Evolutionary conservation across 2,797 vertebrate species (phyloP).

Genomic region (Phrynocephalus guinanensis): DNA sequence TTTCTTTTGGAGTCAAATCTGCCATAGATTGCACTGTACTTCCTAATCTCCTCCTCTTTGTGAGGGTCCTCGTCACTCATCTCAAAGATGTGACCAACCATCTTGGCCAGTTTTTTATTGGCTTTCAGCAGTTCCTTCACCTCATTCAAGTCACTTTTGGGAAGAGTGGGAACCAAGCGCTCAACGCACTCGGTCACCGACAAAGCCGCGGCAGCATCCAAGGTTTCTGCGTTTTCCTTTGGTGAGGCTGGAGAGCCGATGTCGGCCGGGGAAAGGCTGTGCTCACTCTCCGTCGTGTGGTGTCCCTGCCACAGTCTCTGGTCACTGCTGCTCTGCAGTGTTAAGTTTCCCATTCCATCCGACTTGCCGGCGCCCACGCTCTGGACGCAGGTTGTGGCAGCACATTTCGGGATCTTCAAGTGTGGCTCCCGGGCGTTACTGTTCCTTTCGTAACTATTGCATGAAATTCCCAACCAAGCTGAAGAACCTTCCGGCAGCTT

Average conservation of each 20-base stretch:
- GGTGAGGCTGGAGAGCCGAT: constrained; percentile 94
- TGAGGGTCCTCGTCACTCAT: constrained; percentile 92
- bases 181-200: constrained; percentile 95
- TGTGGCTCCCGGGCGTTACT: constrained; percentile 82
- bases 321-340: constrained; percentile 75
- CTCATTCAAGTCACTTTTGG: constrained; percentile 86
- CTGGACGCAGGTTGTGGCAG: constrained; percentile 84
- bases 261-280: constrained; percentile 93
- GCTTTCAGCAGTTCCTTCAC: constrained; percentile 92
- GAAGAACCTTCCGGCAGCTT: constrained; percentile 93
- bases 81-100: constrained; percentile 98
- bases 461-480: constrained; percentile 82
- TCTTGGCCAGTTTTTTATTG: constrained; percentile 97
- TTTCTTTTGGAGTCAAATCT: constrained; percentile 97
- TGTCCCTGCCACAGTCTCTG: constrained; percentile 90
- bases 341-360: constrained; percentile 75
- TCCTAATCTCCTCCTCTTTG: constrained; percentile 94
- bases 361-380: constrained; percentile 84
- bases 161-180: constrained; percentile 88
- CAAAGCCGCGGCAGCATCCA: constrained; percentile 90
- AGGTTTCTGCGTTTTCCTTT: constrained; percentile 88
- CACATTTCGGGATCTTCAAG: constrained; percentile 88
- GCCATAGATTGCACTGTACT: constrained; percentile 98
- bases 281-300: constrained; percentile 92
- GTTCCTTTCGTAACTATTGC: constrained; percentile 83